A percentile compares a stretch with the other conserved stretches of the same genome.
Evolutionary conservation across 2,113 vertebrate genomes (phyloP).

Genomic region (Cynoglossus semilaevis): DNA sequence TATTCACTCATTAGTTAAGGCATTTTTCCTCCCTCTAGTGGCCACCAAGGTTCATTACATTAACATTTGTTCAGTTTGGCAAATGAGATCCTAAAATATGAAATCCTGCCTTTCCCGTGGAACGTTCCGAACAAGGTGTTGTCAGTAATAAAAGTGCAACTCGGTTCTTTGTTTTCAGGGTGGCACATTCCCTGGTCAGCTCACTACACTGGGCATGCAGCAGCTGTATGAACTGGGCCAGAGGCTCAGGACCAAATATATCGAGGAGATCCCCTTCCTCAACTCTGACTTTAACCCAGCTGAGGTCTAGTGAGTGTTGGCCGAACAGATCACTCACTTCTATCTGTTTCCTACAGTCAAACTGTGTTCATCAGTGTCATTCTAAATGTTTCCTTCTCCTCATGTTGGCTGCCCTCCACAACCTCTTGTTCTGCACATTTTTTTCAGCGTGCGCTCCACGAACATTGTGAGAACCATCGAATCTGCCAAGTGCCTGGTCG

Average conservation of each 20-base stretch:
- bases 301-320: slow-evolving; percentile 90
- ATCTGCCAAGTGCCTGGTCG: slow-evolving; percentile 89
- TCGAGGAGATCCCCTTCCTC: slow-evolving; percentile 82
- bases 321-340: not conserved
- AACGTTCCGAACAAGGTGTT: too few species aligned
- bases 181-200: slow-evolving; percentile 86
- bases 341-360: not conserved
- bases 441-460: slow-evolving; percentile 87
- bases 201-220: slow-evolving; percentile 91
- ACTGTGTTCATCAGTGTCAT: slow-evolving; percentile 15
- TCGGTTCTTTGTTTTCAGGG: slow-evolving; percentile 83
- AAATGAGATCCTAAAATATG: slow-evolving; percentile 36
- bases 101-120: slow-evolving; percentile 14
- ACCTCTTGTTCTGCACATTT: slow-evolving; percentile 32
- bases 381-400: slow-evolving; percentile 35
- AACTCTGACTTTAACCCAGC: slow-evolving; percentile 78
- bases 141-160: too few species aligned
- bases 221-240: slow-evolving; percentile 88
- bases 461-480: slow-evolving; percentile 93
- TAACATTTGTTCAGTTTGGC: slow-evolving; percentile 24
- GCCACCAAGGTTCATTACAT: slow-evolving; percentile 9
- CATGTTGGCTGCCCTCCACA: slow-evolving; percentile 23
- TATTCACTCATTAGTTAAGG: not conserved
- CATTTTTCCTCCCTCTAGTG: slow-evolving; percentile 23
- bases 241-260: slow-evolving; percentile 82